Base-by-base conservation (phyloP, 2,113 vertebrate species). In the Amphiprion percula region DNA sequence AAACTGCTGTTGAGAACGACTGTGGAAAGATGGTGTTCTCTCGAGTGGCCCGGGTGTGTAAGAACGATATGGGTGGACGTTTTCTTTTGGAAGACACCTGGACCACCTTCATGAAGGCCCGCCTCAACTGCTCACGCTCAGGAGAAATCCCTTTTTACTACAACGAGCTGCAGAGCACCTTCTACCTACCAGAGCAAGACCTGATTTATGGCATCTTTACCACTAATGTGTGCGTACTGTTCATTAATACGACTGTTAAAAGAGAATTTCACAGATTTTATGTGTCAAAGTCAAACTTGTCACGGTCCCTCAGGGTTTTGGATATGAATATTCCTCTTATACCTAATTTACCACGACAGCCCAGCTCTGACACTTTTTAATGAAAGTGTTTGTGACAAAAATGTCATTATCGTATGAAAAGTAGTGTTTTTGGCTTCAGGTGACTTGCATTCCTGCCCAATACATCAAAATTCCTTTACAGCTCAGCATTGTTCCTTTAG, bases 91-190 rank as follows among this genome's bases (percentile, higher is more conserved):
- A 99, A 72, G 97, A 99, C 87, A 99, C 97, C 0, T 99, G 98
- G 97, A 99, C 98, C 74, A 99, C 98, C 0, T 99, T 98, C 90
- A 99, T 98, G 97, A 99, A 99, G 91, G 97, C 97, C 7, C 95
- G 98, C 0, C 91, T 99, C 44, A 98, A 99, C 94, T 99, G 98
- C 84, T 99, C 98, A 9, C 96, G 96, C 21, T 96, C 98, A 0
- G 97, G 97, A 16, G 98, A 99, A 86, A 96, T 98, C 67, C 97
- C 97, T 0, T 98, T 98, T 88, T 97, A 97, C 88, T 99, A 97
- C 92, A 94, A 97, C 7, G 97, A 99, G 87, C 94, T 99, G 74
- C 97, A 98, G 93, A 96, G 96, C 88, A 98, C 97, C 7, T 98
- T 98, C 86, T 96, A 96, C 87, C 87, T 99, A 56, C 96, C 97